Percentiles rank a stretch among this genome's conserved stretches.
phyloP scores from a whole-genome alignment of 1,140 invertebrate species.

The Orussus abietinus region DNA sequence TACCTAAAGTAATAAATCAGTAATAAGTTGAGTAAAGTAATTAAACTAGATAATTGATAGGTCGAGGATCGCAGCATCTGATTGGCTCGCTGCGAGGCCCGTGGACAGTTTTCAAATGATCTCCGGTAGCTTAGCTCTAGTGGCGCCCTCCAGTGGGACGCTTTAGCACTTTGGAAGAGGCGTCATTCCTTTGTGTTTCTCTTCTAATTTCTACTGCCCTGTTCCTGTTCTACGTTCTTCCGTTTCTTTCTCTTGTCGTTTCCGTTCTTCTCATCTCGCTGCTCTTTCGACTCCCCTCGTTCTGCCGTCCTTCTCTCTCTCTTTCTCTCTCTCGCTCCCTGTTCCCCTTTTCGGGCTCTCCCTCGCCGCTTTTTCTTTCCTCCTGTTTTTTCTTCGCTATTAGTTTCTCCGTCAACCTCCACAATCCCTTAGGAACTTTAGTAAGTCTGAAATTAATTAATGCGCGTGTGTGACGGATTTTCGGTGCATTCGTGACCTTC shows the following conservation, averaged over 20 bases:
- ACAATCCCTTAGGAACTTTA: too few relatives aligned
- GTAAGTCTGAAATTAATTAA: too few relatives aligned
- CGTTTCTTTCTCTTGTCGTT: conserved; percentile 3
- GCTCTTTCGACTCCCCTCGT: background rate
- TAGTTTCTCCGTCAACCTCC: too few relatives aligned
- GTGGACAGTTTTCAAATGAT: conserved; percentile 56
- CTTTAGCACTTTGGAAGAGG: conserved; percentile 35
- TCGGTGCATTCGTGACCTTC: too few relatives aligned
- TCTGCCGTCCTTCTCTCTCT: conserved; percentile 2
- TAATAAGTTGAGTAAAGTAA: conserved; percentile 49
- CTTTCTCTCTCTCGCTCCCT: background rate
- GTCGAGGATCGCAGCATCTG: conserved; percentile 51
- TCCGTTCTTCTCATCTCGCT: conserved; percentile 8
- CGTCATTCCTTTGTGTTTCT: conserved; percentile 18
- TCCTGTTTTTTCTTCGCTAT: conserved; percentile 11
- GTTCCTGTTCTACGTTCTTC: conserved; percentile 6
- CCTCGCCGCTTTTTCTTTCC: conserved; percentile 8
- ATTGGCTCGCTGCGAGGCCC: conserved; percentile 52
- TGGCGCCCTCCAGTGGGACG: conserved; percentile 39
- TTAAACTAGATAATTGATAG: conserved; percentile 56
- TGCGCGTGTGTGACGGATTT: conserved; percentile 1
- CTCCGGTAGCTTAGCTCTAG: conserved; percentile 55
- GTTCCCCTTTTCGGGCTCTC: conserved; percentile 2
- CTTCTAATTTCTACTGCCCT: conserved; percentile 11
- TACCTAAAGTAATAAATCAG: conserved; percentile 48